Conservation (phyloP, 2,888 invertebrate genomes). For the Taenaris catops region DNA sequence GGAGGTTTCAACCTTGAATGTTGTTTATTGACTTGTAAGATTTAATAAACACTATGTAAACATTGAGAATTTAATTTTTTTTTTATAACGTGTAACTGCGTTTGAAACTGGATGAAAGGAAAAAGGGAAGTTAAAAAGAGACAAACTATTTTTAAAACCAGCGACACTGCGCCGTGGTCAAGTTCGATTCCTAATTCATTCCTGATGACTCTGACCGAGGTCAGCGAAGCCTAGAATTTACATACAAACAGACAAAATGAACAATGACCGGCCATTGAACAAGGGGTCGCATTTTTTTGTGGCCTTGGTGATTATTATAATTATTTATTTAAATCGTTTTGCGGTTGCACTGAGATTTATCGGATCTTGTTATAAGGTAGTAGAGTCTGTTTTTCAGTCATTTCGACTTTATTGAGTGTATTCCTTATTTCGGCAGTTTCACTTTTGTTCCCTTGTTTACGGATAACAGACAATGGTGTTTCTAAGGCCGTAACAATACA, state of each 20-base stretch:
- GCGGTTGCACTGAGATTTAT: not conserved
- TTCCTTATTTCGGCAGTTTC: constrained; percentile 8
- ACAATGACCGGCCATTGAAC: constrained; percentile 55
- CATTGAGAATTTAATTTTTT: too few relatives aligned
- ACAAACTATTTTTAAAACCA: too few relatives aligned
- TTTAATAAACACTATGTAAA: too few relatives aligned
- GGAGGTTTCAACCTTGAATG: too few relatives aligned
- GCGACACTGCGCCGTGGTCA: constrained; percentile 51
- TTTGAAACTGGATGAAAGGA: too few relatives aligned
- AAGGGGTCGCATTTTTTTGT: constrained; percentile 58
- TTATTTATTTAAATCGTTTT: constrained; percentile 18
- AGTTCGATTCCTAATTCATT: constrained; percentile 68
- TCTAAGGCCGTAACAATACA: constrained; percentile 1
- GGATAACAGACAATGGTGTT: constrained; percentile 20
- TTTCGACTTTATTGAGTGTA: not conserved
- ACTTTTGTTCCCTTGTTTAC: constrained; percentile 24
- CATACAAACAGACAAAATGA: constrained; percentile 59
- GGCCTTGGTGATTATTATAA: constrained; percentile 32
- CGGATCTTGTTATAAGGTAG: constrained; percentile 4
- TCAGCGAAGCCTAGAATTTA: constrained; percentile 46
- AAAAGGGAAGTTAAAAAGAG: too few relatives aligned
- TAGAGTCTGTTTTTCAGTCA: constrained; percentile 15
- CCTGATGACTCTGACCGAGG: constrained; percentile 57
- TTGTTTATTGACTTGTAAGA: too few relatives aligned
- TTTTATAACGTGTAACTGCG: too few relatives aligned